These are phyloP conservation scores for Dryadula phaetusa DNA, from an alignment of 2,888 invertebrate genomes.

Conservation along the genomic window DNA sequence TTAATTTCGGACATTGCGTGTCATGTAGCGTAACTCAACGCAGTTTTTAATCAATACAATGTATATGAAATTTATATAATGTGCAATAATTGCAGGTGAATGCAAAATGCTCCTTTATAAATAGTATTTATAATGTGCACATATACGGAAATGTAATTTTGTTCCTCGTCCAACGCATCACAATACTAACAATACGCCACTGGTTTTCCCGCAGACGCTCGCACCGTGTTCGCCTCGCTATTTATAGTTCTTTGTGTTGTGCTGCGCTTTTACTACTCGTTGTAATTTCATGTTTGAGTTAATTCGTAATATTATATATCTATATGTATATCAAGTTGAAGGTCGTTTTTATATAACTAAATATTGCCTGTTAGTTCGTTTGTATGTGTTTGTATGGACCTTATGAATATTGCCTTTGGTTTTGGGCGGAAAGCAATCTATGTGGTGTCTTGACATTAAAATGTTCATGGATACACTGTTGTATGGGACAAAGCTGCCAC, in stretches of 20 bases:
- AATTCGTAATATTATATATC: conserved; percentile 16
- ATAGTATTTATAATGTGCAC: not conserved
- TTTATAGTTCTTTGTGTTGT: conserved; percentile 30
- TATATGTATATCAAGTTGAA: too few species aligned
- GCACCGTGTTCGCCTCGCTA: not conserved
- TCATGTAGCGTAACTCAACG: too few species aligned
- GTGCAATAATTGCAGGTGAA: not conserved
- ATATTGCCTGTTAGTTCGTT: not conserved
- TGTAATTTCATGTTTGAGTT: conserved; percentile 11
- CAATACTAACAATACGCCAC: not conserved
- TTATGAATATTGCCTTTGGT: too few species aligned
- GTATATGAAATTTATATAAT: too few species aligned
- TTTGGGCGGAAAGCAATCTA: too few species aligned
- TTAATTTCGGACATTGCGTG: too few species aligned
- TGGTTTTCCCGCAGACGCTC: conserved; percentile 16
- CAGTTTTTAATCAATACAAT: too few species aligned
- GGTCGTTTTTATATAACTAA: conserved; percentile 22
- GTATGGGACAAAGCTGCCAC: too few species aligned
- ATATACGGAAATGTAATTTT: conserved; percentile 8
- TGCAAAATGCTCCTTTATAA: not conserved
- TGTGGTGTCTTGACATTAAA: too few species aligned
- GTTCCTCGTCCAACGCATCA: conserved; percentile 8
- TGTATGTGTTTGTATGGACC: too few species aligned
- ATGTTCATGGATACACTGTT: too few species aligned
- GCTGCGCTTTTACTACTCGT: conserved; percentile 19